These are phyloP conservation scores for Gastracanthus pulcherrimus DNA, from an alignment of 2,888 invertebrate genomes.

Conservation along the genomic window DNA sequence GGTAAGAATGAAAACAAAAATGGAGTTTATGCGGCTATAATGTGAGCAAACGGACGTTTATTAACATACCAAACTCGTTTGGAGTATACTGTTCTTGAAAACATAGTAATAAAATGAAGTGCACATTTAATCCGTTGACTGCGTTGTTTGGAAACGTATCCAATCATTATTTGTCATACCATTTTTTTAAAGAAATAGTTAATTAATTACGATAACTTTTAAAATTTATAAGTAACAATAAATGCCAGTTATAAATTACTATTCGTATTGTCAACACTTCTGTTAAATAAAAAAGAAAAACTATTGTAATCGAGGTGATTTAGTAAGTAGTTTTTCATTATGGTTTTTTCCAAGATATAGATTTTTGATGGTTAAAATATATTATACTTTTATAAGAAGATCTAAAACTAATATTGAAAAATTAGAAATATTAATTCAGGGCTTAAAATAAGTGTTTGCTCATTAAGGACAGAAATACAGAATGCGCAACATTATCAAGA, in stretches of 20 bases:
- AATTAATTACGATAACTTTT: background rate
- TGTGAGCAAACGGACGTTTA: background rate
- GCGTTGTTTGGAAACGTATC: background rate
- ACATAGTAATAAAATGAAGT: background rate
- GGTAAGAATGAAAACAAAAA: background rate
- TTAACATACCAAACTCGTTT: slow-evolving; percentile 34
- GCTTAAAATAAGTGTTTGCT: too few species aligned
- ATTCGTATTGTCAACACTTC: background rate
- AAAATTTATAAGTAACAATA: background rate
- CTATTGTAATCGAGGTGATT: background rate
- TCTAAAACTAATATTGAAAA: too few species aligned
- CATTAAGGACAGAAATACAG: too few species aligned
- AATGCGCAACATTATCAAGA: too few species aligned
- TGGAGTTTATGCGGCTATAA: background rate
- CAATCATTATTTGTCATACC: background rate
- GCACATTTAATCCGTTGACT: background rate
- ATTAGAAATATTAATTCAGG: too few species aligned
- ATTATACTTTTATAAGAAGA: too few species aligned
- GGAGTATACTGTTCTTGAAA: background rate
- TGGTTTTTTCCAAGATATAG: too few species aligned
- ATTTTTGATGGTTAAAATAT: too few species aligned
- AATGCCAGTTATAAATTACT: background rate
- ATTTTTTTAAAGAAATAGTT: background rate
- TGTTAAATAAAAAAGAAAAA: background rate
- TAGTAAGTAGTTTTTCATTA: too few species aligned